phyloP scores from a whole-genome alignment of 2,888 invertebrate species.

The Caenorhabditis panamensis region DNA sequence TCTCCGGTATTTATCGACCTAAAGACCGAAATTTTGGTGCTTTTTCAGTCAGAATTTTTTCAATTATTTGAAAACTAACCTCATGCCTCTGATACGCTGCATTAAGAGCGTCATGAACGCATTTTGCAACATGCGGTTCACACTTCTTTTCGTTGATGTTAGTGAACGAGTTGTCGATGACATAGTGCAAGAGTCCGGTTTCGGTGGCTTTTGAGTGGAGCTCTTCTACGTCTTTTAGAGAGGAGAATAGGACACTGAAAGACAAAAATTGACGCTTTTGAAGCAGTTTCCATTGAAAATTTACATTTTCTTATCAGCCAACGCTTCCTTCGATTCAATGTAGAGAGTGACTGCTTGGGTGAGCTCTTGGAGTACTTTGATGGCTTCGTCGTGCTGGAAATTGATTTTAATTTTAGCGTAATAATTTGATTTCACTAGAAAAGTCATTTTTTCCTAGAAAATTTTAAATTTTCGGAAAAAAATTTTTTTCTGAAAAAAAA shows the following conservation, averaged over 20 bases:
- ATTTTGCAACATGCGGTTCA: constrained; percentile 46
- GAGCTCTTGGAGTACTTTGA: constrained; percentile 61
- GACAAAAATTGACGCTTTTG: no score
- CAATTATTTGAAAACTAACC: constrained; percentile 20
- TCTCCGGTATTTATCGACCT: constrained; percentile 41
- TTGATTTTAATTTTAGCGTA: no score
- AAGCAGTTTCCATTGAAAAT: no score
- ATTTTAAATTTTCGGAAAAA: no score
- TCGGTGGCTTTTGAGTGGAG: constrained; percentile 65
- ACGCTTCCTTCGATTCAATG: constrained; percentile 48
- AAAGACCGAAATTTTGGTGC: constrained; percentile 13
- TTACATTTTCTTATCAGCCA: constrained; percentile 71
- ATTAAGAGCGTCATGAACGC: constrained; percentile 62
- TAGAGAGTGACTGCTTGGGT: constrained; percentile 58
- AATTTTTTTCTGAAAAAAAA: no score
- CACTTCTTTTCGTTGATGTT: constrained; percentile 51
- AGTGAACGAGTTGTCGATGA: constrained; percentile 70
- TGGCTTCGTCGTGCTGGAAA: constrained; percentile 67
- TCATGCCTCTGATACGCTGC: constrained; percentile 60
- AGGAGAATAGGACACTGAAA: constrained; percentile 72
- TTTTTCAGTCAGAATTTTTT: not conserved
- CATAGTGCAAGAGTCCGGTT: constrained; percentile 68
- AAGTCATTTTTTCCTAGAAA: no score
- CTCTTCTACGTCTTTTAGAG: constrained; percentile 70
- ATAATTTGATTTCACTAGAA: no score